Evolutionary conservation across 30 jellyfish, hydroid and myxozoan species (phyloP), one percentile per base, ranked within the genome.

Genomic region (Aurelia aurita complex sp. Pacific): DNA sequence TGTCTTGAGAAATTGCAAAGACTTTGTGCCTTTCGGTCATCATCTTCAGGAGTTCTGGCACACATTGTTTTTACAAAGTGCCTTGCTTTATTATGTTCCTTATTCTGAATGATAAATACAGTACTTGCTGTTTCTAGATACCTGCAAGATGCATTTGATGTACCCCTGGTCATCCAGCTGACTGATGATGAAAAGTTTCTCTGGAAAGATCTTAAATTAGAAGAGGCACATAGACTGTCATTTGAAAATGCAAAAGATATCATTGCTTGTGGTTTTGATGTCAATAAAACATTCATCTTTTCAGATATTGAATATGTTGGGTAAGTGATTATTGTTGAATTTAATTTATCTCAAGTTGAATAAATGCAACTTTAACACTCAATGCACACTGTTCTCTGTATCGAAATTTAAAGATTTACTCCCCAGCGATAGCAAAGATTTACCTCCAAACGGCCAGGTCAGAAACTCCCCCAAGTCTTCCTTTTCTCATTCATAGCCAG

Each of bases 261-360:
- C 55, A 91, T 96, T 67, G 99, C 99, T 57, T 96, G 99, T 88
- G 99, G 99, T 54, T 96, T 96, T 79, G 99, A 96, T 83, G 89
- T 80, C 46, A 81, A 96, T 73, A 88, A 90, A 64, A 96, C 99
- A 50, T 96, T 96, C 77, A 91, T 96, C 34, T 96, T 96, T 76
- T 91, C 99, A 13, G 97, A 96, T 55, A 88, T 96, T 88, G 98
- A 96, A 60, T 96, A 85, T 74, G 80, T 96, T 23, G 92, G 97
- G 99, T 96, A 88, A 61, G 97, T 78, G 34, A 52, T 53, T 46
- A 46, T 46, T 4, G 11, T 46, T 46, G 14, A 46, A 46, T 46
- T 46, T 2, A 13, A 46, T 46, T 46, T 46, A 46, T 46, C 57
- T 46, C 57, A 46, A 46, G 57, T 38, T 38, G 5, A 38, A 38